phyloP scores from a whole-genome alignment of 2,113 vertebrate genomes.

The Corythaeola cristata region DNA sequence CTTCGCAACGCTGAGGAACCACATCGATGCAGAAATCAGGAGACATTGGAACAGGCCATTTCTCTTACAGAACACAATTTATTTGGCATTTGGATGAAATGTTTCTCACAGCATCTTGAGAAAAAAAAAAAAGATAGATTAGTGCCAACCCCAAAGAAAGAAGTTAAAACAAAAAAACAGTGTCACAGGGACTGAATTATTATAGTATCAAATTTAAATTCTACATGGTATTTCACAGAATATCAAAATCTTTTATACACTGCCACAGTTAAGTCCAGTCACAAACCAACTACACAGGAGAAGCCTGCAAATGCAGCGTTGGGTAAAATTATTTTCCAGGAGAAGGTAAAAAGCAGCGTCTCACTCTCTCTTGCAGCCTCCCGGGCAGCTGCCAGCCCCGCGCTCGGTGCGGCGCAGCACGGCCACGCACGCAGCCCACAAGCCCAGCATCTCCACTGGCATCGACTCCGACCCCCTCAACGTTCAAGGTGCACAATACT shows the following conservation, averaged over 20 bases:
- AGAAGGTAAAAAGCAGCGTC: slow-evolving; percentile 41
- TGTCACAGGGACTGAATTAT: slow-evolving; percentile 67
- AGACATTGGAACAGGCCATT: neutral
- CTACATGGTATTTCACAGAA: slow-evolving; percentile 74
- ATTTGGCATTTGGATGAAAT: slow-evolving; percentile 97
- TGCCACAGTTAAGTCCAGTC: slow-evolving; percentile 73
- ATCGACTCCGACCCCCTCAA: neutral
- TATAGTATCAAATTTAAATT: slow-evolving; percentile 79
- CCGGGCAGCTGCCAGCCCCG: neutral
- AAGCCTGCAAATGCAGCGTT: slow-evolving; percentile 29
- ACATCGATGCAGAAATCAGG: neutral
- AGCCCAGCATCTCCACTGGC: neutral
- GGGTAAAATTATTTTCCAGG: neutral
- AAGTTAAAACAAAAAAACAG: slow-evolving; percentile 70
- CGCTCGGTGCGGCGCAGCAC: neutral
- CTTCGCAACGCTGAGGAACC: rapidly evolving
- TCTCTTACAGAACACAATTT: slow-evolving; percentile 86
- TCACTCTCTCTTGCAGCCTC: neutral
- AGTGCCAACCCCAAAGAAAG: slow-evolving; percentile 75
- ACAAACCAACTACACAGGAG: slow-evolving; percentile 58
- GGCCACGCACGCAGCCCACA: neutral
- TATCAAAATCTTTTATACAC: slow-evolving; percentile 70
- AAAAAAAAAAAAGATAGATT: slow-evolving; percentile 73
- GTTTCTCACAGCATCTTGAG: slow-evolving; percentile 86
- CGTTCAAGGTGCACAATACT: neutral